These are phyloP conservation scores for Spheniscus mendiculus DNA, from an alignment of 2,113 vertebrate genomes.

Conservation along the genomic window DNA sequence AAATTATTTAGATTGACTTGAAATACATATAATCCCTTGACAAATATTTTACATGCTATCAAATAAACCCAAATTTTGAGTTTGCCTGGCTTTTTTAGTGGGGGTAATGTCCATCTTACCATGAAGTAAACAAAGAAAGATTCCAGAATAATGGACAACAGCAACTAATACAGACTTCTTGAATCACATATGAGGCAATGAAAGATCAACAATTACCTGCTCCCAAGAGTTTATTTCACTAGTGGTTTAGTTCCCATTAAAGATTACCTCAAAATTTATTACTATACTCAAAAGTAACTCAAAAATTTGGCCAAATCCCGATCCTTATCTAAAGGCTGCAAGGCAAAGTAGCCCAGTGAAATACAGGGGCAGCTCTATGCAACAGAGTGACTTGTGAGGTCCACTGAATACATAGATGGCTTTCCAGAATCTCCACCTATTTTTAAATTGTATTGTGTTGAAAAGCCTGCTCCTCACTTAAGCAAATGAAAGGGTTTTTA, in stretches of 20 bases:
- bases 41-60: constrained; percentile 19
- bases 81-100: not conserved
- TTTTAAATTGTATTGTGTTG: not conserved
- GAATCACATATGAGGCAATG: not conserved
- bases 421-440: not conserved
- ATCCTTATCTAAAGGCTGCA: not conserved
- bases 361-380: not conserved
- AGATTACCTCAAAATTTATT: not conserved
- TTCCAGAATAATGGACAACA: not conserved
- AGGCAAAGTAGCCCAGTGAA: not conserved
- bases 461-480: not conserved
- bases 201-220: not conserved
- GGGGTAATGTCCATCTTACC: not conserved
- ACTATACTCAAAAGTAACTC: not conserved
- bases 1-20: constrained; percentile 46
- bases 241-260: not conserved
- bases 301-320: not conserved
- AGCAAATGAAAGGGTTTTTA: not conserved
- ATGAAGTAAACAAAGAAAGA: not conserved
- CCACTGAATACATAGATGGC: not conserved
- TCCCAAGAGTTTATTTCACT: not conserved
- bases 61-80: not conserved
- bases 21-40: constrained; percentile 25
- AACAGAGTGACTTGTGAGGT: not conserved
- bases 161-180: not conserved